Evolutionary conservation across 2,113 vertebrate species (phyloP).

Genomic region (Lynx canadensis): DNA sequence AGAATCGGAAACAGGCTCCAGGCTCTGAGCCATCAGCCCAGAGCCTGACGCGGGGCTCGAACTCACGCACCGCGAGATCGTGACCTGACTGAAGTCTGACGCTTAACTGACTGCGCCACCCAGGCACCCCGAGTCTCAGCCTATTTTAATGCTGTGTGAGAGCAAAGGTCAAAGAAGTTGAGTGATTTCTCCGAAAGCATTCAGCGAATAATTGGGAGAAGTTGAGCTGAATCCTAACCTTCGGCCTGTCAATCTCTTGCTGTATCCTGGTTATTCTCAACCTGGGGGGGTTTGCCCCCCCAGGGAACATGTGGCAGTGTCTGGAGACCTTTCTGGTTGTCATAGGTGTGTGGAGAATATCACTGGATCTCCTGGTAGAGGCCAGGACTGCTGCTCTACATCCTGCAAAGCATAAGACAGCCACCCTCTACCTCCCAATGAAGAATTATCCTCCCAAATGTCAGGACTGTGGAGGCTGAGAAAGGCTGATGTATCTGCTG

Average conservation of each 20-base stretch:
- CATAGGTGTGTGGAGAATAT: no score
- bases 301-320: neutral
- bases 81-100: no score
- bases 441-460: neutral
- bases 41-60: no score
- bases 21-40: no score
- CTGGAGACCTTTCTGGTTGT: neutral
- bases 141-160: neutral
- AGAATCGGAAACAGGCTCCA: no score
- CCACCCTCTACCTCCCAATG: fast-evolving
- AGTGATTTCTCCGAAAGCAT: neutral
- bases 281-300: fast-evolving
- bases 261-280: neutral
- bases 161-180: neutral
- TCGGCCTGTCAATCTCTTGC: neutral
- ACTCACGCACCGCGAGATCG: no score
- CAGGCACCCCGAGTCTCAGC: no score
- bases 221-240: neutral
- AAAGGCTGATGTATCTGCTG: neutral
- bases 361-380: neutral
- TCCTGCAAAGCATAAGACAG: neutral
- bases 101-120: no score
- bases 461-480: no score
- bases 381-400: neutral
- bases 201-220: neutral